These are phyloP conservation scores for Hypolimnas misippus DNA, from an alignment of 2,888 invertebrate genomes.

Conservation along the genomic window DNA sequence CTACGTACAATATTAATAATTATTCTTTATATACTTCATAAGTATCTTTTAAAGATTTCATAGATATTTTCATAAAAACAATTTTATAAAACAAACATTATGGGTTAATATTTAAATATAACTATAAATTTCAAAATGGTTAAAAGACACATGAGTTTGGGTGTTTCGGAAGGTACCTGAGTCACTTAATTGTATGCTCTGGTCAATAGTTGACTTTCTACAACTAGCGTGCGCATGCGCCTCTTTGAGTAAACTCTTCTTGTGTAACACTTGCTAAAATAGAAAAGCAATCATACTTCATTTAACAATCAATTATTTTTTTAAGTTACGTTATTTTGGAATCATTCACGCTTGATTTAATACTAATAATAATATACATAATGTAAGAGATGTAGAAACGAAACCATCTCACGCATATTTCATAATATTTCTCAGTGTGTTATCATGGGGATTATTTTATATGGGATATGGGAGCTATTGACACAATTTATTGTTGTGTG, in stretches of 20 bases:
- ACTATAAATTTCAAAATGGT: no score
- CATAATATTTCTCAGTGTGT: no score
- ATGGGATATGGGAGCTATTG: no score
- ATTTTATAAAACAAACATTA: no score
- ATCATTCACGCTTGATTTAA: not conserved
- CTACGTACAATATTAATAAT: no score
- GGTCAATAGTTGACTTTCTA: constrained; percentile 68
- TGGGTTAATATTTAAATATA: no score
- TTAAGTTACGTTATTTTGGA: not conserved
- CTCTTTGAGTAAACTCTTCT: constrained; percentile 60
- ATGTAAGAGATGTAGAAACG: not conserved
- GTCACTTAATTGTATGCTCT: constrained; percentile 61
- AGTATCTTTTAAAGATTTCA: no score
- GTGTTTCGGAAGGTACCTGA: constrained; percentile 49
- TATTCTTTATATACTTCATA: no score
- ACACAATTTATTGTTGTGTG: no score
- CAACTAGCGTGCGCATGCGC: constrained; percentile 58
- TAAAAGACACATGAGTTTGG: not conserved
- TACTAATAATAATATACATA: not conserved
- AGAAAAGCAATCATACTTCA: constrained; percentile 57
- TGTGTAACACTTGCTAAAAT: constrained; percentile 75
- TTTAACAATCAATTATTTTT: not conserved
- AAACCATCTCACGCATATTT: no score
- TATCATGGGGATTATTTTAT: no score
- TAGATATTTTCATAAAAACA: no score